Evolutionary conservation across 2,797 vertebrate species (phyloP).

Genomic region (Scolopax bukidnonensis): DNA sequence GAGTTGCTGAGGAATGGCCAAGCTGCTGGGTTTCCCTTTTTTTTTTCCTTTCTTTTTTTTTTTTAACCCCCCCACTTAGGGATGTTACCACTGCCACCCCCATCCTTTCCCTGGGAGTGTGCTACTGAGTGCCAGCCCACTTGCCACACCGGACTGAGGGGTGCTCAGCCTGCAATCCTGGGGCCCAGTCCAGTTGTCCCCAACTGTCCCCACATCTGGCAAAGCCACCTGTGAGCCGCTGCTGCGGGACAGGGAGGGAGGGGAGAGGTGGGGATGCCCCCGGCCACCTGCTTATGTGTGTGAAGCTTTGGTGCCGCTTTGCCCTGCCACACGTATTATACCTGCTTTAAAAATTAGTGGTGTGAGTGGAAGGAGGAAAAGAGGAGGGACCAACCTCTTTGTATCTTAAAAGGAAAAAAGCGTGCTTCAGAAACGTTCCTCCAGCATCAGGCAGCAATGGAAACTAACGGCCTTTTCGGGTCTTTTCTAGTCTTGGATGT

Average conservation of each 20-base stretch:
- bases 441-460: slow-evolving; percentile 51
- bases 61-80: fast-evolving
- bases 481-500: slow-evolving; percentile 79
- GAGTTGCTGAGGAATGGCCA: not conserved
- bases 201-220: not conserved
- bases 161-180: not conserved
- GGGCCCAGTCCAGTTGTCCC: not conserved
- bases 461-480: slow-evolving; percentile 63
- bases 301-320: slow-evolving; percentile 56
- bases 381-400: slow-evolving; percentile 63
- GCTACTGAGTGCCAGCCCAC: not conserved
- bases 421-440: slow-evolving; percentile 71
- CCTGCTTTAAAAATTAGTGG: slow-evolving; percentile 22
- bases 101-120: not conserved
- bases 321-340: slow-evolving; percentile 11
- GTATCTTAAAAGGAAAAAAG: slow-evolving; percentile 62
- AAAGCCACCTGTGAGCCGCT: not conserved
- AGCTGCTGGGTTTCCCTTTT: not conserved
- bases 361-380: slow-evolving; percentile 40
- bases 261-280: not conserved
- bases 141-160: not conserved
- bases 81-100: slow-evolving; percentile 50
- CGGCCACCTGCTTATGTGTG: slow-evolving; percentile 9
- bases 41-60: not conserved
- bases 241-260: not conserved